Evolutionary conservation across 2,888 invertebrate genomes (phyloP), one percentile per base, ranked within the genome.

Genomic region (Dicyrtomina minuta): DNA sequence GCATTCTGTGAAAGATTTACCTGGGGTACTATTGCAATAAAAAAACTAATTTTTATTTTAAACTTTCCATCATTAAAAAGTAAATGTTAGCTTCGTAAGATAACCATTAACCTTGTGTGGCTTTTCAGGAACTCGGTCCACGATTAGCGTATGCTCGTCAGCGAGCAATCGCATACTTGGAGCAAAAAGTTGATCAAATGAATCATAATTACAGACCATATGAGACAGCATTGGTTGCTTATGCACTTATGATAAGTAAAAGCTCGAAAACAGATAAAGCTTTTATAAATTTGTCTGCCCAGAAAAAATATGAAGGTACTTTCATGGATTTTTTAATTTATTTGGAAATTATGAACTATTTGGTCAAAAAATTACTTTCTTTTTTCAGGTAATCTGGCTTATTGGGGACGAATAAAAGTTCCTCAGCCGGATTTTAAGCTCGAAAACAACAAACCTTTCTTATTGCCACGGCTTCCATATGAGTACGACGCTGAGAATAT

Each of bases 391-490:
- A 93, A 92, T 10, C 86, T 90, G 49, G 88, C 89, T 74, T 95
- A 94, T 81, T 95, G 94, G 93, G 92, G 91, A 61, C 87, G 89
- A 71, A 88, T 90, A 76, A 83, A 85, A 17, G 87, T 94, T 1
- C 93, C 93, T 0, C 87, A 87, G 70, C 91, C 93, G 0, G 92
- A 93, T 0, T 88, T 87, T 76, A 93, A 93, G 83, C 85, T 90
- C 79, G 94, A 94, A 83, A 94, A 94, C 83, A 93, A 94, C 80
- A 91, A 92, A 80, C 93, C 93, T 8, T 96, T 93, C 86, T 84
- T 92, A 0, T 83, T 94, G 72, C 94, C 96, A 0, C 88, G 96
- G 0, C 83, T 93, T 70, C 93, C 94, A 0, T 93, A 94, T 81
- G 88, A 88, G 77, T 92, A 89, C 81, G 97, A 97, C 83, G 88